phyloP scores from a whole-genome alignment of 1,140 invertebrate genomes.

The Ptiloglossa arizonensis region DNA sequence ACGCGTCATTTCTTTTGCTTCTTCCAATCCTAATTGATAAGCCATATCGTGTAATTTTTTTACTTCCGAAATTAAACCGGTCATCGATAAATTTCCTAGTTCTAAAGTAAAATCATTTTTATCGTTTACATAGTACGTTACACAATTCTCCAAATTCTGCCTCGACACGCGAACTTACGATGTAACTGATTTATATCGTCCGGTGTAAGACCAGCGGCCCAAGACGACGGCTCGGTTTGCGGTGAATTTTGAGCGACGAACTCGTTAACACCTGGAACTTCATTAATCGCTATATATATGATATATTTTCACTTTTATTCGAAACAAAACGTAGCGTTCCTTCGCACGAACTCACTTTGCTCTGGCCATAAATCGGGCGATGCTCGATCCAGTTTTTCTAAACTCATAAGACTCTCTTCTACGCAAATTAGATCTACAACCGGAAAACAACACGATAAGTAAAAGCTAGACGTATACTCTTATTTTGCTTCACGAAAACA shows the following conservation, averaged over 20 bases:
- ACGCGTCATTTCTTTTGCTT: slow-evolving; percentile 97
- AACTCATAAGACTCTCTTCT: slow-evolving; percentile 89
- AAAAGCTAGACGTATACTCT: no score
- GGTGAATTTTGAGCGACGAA: slow-evolving; percentile 80
- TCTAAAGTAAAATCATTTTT: slow-evolving; percentile 83
- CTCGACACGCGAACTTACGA: slow-evolving; percentile 69
- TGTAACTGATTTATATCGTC: slow-evolving; percentile 80
- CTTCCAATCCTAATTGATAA: slow-evolving; percentile 95
- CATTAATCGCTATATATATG: slow-evolving; percentile 73
- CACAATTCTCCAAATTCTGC: not conserved
- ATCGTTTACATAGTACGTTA: slow-evolving; percentile 15
- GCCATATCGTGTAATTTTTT: slow-evolving; percentile 95
- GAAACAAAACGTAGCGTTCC: slow-evolving; percentile 19
- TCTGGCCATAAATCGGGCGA: slow-evolving; percentile 97
- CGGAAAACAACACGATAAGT: slow-evolving; percentile 15
- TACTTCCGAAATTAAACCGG: slow-evolving; percentile 93
- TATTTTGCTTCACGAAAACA: no score
- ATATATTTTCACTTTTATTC: slow-evolving; percentile 12
- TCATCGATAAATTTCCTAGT: slow-evolving; percentile 89
- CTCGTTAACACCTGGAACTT: slow-evolving; percentile 82
- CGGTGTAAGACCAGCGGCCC: slow-evolving; percentile 72
- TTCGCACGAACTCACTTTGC: slow-evolving; percentile 87
- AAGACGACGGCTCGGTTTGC: slow-evolving; percentile 72
- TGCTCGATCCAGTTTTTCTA: slow-evolving; percentile 93
- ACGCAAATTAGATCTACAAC: slow-evolving; percentile 80